Base-by-base conservation (phyloP, 2,797 vertebrate species). In the Zalophus californianus region DNA sequence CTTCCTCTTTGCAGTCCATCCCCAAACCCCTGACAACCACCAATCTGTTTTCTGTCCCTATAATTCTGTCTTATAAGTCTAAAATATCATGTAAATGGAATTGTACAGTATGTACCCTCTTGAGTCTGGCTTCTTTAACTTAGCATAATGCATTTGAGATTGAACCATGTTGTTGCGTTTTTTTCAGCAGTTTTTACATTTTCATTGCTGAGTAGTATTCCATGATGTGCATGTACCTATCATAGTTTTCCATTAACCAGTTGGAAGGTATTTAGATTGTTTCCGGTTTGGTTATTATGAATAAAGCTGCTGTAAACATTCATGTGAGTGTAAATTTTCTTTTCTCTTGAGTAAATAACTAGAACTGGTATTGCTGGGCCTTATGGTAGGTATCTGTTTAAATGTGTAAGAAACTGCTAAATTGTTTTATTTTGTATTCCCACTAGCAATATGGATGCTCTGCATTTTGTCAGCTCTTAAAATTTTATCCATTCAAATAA, bases 241-340 rank as follows among this genome's bases (percentile, higher is more conserved):
- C 13, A 62, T 5, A 41, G 11, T 83, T 91, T 54, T 52, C 35
- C 85, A 32, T 20, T 94, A 4, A 2, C 35, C 35, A 54, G 52
- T 54, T 88, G 77, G 35, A 75, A 68, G 41, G 54, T n/a, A 62
- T 84, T 78, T 50, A 90, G 62, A 44, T 23, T 84, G 48, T 84
- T 88, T 54, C 32, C 60, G 72, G 29, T 73, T 92, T 25, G n/a
- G 38, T 66, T 20, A 72, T 56, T 84, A 64, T 72, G 54, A 85
- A 73, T 85, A 89, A 92, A 89, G 18, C 44, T 78, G 25, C 44
- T 80, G 29, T 56, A 92, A 84, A 58, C 25, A 73, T 92, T 88
- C 32, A 64, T 38, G 38, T 78, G 62, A 72, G 29, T 27, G 7
- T 64, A 92, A 70, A 23, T 62, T 88, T 96, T 77, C 58, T 72